These are phyloP conservation scores for Temnopleurus reevesii DNA, from an alignment of 53 echinoderm and acorn worm species.

Conservation along the genomic window DNA sequence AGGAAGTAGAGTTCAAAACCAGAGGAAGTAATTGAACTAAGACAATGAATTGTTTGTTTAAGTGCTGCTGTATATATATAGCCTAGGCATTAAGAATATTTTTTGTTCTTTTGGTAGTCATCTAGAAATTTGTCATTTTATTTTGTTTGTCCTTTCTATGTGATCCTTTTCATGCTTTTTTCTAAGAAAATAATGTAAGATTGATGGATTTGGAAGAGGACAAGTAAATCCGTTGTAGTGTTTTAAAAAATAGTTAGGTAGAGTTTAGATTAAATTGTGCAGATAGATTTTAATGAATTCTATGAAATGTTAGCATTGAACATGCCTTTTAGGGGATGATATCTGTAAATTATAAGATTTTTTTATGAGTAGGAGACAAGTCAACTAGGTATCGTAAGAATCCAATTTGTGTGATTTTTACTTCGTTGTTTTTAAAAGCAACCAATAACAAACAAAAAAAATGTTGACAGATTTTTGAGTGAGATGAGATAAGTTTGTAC, in stretches of 20 bases:
- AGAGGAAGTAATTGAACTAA: neutral
- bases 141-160: neutral
- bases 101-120: conserved; percentile 41
- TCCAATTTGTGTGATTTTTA: conserved; percentile 54
- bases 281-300: conserved; percentile 51
- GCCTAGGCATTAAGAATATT: conserved; percentile 34
- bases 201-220: neutral
- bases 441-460: conserved; percentile 6
- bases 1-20: neutral
- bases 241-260: neutral
- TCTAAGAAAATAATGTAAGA: conserved; percentile 51
- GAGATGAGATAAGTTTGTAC: neutral
- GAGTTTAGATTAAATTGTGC: neutral
- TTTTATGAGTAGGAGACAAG: conserved; percentile 50
- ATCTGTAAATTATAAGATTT: conserved; percentile 60
- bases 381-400: conserved; percentile 16
- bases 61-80: conserved; percentile 62
- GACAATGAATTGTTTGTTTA: neutral
- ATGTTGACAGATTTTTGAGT: conserved; percentile 10
- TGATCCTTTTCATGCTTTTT: conserved; percentile 41
- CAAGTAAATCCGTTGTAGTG: conserved; percentile 13
- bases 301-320: conserved; percentile 22
- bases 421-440: conserved; percentile 50
- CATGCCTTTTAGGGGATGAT: conserved; percentile 45
- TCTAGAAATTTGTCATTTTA: conserved; percentile 42